phyloP scores from a whole-genome alignment of 2,888 invertebrate species.

The Leucania comma region DNA sequence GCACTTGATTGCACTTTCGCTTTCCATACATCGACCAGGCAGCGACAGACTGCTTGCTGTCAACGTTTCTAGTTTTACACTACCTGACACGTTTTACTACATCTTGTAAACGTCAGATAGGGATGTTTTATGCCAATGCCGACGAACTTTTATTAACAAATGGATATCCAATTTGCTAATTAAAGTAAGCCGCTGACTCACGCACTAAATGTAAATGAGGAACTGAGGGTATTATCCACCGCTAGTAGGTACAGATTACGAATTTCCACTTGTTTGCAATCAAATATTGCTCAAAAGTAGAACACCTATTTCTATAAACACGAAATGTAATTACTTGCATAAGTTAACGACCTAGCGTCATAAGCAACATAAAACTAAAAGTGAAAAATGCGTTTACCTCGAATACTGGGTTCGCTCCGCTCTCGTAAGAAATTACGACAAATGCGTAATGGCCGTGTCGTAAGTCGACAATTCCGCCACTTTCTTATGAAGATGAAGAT shows the following conservation, averaged over 20 bases:
- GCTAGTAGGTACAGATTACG: conserved; percentile 15
- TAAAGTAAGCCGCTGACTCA: conserved; percentile 10
- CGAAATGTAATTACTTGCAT: conserved; percentile 52
- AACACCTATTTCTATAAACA: conserved; percentile 45
- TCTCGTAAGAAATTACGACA: conserved; percentile 85
- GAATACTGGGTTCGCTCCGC: conserved; percentile 77
- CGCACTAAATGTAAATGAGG: not conserved
- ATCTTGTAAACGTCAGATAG: conserved; percentile 14
- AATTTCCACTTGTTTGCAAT: conserved; percentile 23
- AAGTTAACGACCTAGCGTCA: conserved; percentile 47
- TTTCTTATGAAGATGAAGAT: conserved; percentile 75
- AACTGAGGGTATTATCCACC: conserved; percentile 7
- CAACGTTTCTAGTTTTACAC: conserved; percentile 48
- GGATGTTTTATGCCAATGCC: conserved; percentile 6
- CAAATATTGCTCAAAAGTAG: conserved; percentile 28
- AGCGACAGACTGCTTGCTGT: conserved; percentile 56
- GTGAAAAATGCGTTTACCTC: conserved; percentile 71
- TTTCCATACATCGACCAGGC: conserved; percentile 75
- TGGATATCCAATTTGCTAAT: conserved; percentile 22
- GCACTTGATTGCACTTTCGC: conserved; percentile 85
- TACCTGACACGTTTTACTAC: conserved; percentile 44
- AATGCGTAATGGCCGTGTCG: conserved; percentile 85
- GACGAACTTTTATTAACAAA: conserved; percentile 21
- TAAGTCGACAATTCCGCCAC: conserved; percentile 80
- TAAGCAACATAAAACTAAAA: conserved; percentile 59